A percentile compares a stretch with the other conserved stretches of the same genome.
Evolutionary conservation across 2,888 invertebrate species (phyloP).

Genomic region (Tetragonula carbonaria): DNA sequence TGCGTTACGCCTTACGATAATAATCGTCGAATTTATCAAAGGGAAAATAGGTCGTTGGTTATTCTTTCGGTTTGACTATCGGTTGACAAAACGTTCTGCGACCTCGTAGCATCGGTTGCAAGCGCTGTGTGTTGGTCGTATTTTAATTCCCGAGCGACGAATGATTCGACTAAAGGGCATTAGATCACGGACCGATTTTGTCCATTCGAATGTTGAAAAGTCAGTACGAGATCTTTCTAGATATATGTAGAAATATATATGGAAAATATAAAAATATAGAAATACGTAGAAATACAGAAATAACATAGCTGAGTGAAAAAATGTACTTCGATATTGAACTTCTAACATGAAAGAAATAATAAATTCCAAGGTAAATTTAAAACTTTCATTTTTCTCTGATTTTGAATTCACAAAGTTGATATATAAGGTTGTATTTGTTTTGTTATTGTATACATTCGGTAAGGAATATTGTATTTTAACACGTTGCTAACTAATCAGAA

Average conservation of each 20-base stretch:
- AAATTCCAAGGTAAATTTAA: neutral
- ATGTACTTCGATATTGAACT: too few relatives aligned
- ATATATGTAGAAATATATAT: too few relatives aligned
- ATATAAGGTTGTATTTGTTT: neutral
- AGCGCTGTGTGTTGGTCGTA: neutral
- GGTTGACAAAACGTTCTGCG: constrained; percentile 33
- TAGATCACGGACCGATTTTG: neutral
- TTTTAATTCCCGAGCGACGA: constrained; percentile 9
- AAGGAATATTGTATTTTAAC: neutral
- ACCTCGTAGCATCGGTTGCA: neutral
- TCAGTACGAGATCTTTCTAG: neutral
- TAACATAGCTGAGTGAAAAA: too few relatives aligned
- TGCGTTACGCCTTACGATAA: constrained; percentile 29
- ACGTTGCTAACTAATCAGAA: neutral
- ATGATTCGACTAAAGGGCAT: constrained; percentile 25
- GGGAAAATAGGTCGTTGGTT: constrained; percentile 28
- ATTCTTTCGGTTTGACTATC: constrained; percentile 23
- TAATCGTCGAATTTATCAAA: constrained; percentile 14
- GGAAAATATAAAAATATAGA: too few relatives aligned
- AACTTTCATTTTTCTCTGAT: neutral
- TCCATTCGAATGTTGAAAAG: neutral
- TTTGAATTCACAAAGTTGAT: neutral
- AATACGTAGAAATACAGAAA: too few relatives aligned
- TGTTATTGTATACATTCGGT: too few relatives aligned
- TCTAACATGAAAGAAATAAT: neutral